Evolutionary conservation across 2,797 vertebrate genomes (phyloP), one percentile per base, ranked within the genome.

Genomic region (Paramormyrops hopkinsi): DNA sequence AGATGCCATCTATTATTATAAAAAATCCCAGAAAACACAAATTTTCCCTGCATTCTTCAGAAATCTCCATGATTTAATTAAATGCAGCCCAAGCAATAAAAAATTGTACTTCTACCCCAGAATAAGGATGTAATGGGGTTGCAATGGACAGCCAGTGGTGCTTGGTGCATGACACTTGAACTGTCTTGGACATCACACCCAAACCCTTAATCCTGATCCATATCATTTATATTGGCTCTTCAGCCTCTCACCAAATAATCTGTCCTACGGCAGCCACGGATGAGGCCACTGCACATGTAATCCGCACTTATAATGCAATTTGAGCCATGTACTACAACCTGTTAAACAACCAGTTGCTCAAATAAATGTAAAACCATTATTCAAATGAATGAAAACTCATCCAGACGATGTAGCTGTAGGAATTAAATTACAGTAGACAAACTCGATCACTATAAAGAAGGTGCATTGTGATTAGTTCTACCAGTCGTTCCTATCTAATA

Each of bases 191-290:
- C 62, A 82, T 88, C 65, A 41, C 50, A 54, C 86, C 37, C 50
- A 25, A 59, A 22, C 84, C 29, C 48, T 4, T 73, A 89, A 87
- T 87, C 44, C 29, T 50, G n/a, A 37, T 44, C 82, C 44, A 25
- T 59, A 3, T 37, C 33, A 41, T 62, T 86, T 69, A 65, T 59
- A 69, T 69, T 65, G 86, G 50, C 83, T 12, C 83, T 50, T 73
- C 56, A 86, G 82, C 41, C 41, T 86, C 79, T 86, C 54, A 46
- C 44, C 51, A 86, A 73, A 89, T 87, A 25, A 87, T 87, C n/a
- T 19, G 33, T 11, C 41, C 65, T 48, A 89, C 17, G 14, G 53
- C 76, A 84, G 54, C 46, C 41, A 37, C 2, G 62, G 56, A 25
- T 59, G 37, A 44, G 53, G 37, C 2, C 54, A 19, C 19, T 46